phyloP scores from a whole-genome alignment of 2,113 vertebrate genomes.

The Mastomys natalensis region DNA sequence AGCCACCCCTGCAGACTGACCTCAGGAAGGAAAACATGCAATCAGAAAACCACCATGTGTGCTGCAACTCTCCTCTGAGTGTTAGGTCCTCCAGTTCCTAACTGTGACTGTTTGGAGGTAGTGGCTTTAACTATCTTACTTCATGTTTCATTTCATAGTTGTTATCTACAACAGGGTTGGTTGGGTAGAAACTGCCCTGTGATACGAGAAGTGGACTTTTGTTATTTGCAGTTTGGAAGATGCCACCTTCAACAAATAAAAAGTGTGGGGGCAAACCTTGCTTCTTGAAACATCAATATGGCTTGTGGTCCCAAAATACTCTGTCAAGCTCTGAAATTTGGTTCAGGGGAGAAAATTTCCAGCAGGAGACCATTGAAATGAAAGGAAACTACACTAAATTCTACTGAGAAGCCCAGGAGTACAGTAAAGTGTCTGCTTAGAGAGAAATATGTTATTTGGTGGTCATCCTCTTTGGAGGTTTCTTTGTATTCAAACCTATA shows the following conservation, averaged over 20 bases:
- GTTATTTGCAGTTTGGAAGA: conserved; percentile 24
- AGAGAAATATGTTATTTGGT: conserved; percentile 16
- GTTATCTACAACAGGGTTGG: not conserved
- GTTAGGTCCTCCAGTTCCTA: not conserved
- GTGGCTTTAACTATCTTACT: not conserved
- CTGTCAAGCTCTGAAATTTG: conserved; percentile 1
- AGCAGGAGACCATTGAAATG: conserved; percentile 37
- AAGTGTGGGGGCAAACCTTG: not conserved
- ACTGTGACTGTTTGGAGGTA: not conserved
- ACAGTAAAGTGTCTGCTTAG: conserved; percentile 37
- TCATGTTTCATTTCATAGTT: not conserved
- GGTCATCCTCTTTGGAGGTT: conserved; percentile 6
- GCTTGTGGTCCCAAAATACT: not conserved
- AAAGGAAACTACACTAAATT: conserved; percentile 23
- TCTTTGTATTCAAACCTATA: conserved; percentile 29
- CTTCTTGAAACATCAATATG: conserved; percentile 46
- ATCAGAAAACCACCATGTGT: not conserved
- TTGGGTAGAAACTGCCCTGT: not conserved
- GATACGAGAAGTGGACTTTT: not conserved
- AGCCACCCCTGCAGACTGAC: not conserved
- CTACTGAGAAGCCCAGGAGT: not conserved
- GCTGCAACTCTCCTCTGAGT: not conserved
- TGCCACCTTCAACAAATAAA: conserved; percentile 25
- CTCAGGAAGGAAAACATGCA: not conserved
- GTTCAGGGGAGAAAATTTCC: not conserved